Base-by-base conservation (phyloP, 2,888 invertebrate species). In the Chironomus riparius region DNA sequence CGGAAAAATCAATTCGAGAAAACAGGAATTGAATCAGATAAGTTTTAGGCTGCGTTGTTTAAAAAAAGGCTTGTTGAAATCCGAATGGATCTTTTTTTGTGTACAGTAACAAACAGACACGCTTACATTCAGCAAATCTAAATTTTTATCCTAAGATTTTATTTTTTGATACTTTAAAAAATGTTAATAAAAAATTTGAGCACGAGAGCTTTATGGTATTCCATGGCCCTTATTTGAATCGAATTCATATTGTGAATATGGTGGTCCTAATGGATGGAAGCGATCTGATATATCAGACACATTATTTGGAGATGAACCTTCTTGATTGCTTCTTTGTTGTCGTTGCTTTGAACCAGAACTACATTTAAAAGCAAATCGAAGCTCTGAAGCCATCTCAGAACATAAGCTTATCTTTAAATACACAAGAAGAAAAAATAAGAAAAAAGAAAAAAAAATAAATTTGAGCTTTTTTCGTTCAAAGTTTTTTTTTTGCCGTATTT, bases 341-440 rank as follows among this genome's bases (percentile, higher is more conserved):
- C 76, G 76, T 56, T 68, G 69, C 18, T 65, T 72, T 24, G 47
- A 47, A 6, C 48, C 68, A 38, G 74, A 65, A 28, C 71, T 68
- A 80, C 90, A 90, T 81, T 89, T 88, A 80, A 91, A 83, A 77
- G 90, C 90, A 79, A 89, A 89, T 79, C 89, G 87, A 79, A 91
- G 86, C 83, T 92, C 91, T 77, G 88, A 87, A 77, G 89, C 88
- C 90, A 91, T 90, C 85, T 91, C 91, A 79, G 89, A 88, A 83
- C 90, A 90, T 79, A 91, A 86, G 76, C 91, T 89, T 78, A 88
- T 88, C 91, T 91, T 56, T 56, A 56, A 50, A 50, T 50, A 15
- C 50, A 50, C 3, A 47, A 24, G 2, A 71, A 56, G n/a, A 21
- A 24, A 50, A 15, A 70, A n/a, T n/a, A n/a, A 10, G 56, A 70